Evolutionary conservation across 2,113 vertebrate species (phyloP).

Genomic region (Microcebus jonahi): DNA sequence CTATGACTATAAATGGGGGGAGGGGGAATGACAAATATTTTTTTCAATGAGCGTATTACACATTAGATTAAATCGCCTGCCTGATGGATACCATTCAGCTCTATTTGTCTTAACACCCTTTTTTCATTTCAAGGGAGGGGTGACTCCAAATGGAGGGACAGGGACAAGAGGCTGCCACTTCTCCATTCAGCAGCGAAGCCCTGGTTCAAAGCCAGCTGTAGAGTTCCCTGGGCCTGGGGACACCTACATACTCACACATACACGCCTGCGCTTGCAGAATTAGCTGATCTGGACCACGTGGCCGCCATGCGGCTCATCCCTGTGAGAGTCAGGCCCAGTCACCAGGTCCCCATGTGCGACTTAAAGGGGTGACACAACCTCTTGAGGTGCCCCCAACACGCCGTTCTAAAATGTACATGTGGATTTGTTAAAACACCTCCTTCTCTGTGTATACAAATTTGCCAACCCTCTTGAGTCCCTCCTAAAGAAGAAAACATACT

Average conservation of each 20-base stretch:
- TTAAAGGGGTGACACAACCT: not conserved
- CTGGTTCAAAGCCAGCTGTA: not conserved
- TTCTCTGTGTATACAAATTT: not conserved
- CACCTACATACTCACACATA: too few relatives aligned
- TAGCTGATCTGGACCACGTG: not conserved
- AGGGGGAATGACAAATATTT: not conserved
- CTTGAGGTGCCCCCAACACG: not conserved
- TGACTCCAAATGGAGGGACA: not conserved
- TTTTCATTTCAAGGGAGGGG: fast-evolving
- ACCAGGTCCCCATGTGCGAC: not conserved
- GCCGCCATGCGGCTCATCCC: not conserved
- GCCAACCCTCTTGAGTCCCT: not conserved
- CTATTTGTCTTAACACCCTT: not conserved
- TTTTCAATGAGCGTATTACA: not conserved
- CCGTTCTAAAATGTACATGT: not conserved
- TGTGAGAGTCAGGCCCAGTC: not conserved
- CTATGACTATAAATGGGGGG: not conserved
- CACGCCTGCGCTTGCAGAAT: not conserved
- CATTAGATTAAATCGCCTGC: not conserved
- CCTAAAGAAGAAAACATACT: not conserved
- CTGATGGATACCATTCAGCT: not conserved
- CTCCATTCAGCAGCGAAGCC: not conserved
- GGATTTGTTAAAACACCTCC: not conserved
- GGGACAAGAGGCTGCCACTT: not conserved
- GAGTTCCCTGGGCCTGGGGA: not conserved